Conservation (phyloP, 2,113 vertebrate species). For the Dasyurus viverrinus region DNA sequence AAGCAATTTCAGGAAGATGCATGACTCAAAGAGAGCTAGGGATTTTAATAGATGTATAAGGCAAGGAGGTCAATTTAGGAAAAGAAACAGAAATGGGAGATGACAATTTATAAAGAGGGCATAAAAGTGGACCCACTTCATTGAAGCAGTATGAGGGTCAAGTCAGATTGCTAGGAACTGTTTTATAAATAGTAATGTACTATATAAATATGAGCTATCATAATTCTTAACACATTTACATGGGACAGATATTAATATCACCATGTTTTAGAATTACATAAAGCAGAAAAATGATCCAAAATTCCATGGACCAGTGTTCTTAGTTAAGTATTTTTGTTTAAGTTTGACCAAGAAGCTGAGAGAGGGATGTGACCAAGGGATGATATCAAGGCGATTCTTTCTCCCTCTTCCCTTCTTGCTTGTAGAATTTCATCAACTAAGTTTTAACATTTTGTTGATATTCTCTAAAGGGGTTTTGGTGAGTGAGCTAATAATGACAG, state of each 20-base stretch:
- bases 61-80: background rate
- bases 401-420: background rate
- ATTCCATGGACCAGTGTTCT: background rate
- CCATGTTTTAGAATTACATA: background rate
- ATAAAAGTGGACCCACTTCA: background rate
- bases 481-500: background rate
- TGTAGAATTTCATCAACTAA: background rate
- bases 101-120: background rate
- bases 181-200: background rate
- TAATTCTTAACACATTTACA: background rate
- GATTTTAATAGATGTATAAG: background rate
- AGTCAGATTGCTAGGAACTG: background rate
- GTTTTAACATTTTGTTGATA: background rate
- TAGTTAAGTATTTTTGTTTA: background rate
- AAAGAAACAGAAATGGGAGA: background rate
- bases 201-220: background rate
- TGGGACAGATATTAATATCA: background rate
- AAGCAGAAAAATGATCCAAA: background rate
- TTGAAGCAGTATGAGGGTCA: background rate
- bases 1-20: background rate
- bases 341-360: background rate
- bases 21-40: background rate
- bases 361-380: background rate
- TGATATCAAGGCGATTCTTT: background rate
- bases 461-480: background rate